phyloP scores from a whole-genome alignment of 2,888 invertebrate species.

The Elysia crispata region DNA sequence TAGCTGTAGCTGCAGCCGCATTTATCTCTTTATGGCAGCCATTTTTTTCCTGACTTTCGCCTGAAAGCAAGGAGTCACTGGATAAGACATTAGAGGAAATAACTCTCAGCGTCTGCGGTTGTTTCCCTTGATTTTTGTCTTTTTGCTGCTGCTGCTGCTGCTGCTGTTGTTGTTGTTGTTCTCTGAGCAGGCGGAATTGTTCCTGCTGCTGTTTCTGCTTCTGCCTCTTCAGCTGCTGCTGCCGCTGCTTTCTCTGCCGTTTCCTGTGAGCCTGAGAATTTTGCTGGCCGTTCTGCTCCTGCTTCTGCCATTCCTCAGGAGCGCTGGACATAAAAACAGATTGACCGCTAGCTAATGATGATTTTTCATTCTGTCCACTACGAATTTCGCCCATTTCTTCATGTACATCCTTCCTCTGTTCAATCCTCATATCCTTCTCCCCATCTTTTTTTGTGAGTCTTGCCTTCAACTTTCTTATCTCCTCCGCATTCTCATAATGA shows the following conservation, averaged over 20 bases:
- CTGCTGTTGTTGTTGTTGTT: not conserved
- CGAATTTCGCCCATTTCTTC: not conserved
- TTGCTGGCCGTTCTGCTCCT: not conserved
- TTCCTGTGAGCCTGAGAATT: not conserved
- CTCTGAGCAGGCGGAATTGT: not conserved
- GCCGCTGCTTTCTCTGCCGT: not conserved
- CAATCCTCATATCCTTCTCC: constrained; percentile 27
- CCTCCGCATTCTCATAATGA: not conserved
- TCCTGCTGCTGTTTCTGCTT: too few relatives aligned
- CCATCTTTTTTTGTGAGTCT: constrained; percentile 32
- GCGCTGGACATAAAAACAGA: not conserved
- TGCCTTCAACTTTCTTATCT: not conserved
- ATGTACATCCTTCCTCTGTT: constrained; percentile 26
- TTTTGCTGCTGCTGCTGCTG: not conserved
- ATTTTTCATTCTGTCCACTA: not conserved
- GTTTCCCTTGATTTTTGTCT: too few relatives aligned
- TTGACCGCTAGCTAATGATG: not conserved
- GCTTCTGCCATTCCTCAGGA: not conserved
- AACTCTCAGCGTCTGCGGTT: too few relatives aligned
- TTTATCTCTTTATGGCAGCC: not conserved
- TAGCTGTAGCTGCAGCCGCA: not conserved
- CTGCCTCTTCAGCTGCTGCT: not conserved
- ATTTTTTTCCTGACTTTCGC: not conserved
- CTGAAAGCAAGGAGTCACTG: not conserved
- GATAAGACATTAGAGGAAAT: too few relatives aligned